Evolutionary conservation across 2,888 invertebrate species (phyloP).

Genomic region (Lottia gigantea): DNA sequence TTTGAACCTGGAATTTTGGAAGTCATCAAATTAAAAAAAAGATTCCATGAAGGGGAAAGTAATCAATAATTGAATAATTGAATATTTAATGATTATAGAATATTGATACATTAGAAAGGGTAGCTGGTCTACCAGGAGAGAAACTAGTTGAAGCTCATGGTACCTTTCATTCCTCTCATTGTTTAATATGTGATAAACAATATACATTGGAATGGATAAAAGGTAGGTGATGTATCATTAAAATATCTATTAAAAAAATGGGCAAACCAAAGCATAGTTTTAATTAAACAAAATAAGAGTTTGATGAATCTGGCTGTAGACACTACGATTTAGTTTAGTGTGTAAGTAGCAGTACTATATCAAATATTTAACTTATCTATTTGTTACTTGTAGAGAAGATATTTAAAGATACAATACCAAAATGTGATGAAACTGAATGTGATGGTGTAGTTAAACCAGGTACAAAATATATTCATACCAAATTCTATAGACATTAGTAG

Average conservation of each 20-base stretch:
- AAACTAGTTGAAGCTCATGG: constrained; percentile 96
- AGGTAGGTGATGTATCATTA: constrained; percentile 71
- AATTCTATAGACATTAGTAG: too few species aligned
- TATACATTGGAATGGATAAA: constrained; percentile 88
- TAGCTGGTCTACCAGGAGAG: constrained; percentile 84
- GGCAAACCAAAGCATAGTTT: too few species aligned
- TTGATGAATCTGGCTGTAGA: too few species aligned
- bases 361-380: neutral
- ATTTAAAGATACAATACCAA: constrained; percentile 80
- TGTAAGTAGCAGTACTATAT: neutral
- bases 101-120: constrained; percentile 90
- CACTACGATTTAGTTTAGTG: neutral
- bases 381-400: constrained; percentile 75
- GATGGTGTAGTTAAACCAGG: constrained; percentile 85
- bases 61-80: neutral
- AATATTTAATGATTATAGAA: constrained; percentile 74
- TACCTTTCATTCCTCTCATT: constrained; percentile 88
- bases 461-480: constrained; percentile 30
- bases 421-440: constrained; percentile 77
- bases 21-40: too few species aligned
- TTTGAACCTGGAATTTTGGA: too few species aligned
- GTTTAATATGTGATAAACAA: constrained; percentile 76
- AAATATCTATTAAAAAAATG: too few species aligned
- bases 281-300: too few species aligned
- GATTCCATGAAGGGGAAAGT: too few species aligned